Conservation (phyloP, 2,113 vertebrate species). For the Perca schrenkii region DNA sequence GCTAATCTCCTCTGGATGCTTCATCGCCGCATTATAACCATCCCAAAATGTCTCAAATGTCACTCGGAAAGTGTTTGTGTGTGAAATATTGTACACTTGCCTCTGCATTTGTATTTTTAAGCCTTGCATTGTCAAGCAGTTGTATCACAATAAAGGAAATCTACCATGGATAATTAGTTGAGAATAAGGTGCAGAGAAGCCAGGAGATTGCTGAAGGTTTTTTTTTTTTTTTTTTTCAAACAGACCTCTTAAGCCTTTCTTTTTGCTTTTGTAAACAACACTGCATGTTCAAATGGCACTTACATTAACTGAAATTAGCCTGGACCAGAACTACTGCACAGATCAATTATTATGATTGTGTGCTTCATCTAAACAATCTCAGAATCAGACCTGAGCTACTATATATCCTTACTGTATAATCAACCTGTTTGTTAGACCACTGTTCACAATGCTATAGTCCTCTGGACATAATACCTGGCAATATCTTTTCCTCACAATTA, state of each 20-base stretch:
- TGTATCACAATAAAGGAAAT: slow-evolving; percentile 78
- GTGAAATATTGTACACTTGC: slow-evolving; percentile 38
- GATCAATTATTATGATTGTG: slow-evolving; percentile 35
- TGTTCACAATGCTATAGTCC: slow-evolving; percentile 5
- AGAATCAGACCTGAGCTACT: background rate
- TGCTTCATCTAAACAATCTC: slow-evolving; percentile 35
- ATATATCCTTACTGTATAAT: slow-evolving; percentile 1
- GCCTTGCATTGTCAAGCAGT: slow-evolving; percentile 59
- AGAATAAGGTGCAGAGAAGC: slow-evolving; percentile 71
- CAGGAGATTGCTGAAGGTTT: slow-evolving; percentile 66
- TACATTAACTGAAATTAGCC: slow-evolving; percentile 32
- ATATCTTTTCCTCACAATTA: slow-evolving; percentile 48
- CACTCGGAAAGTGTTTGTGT: slow-evolving; percentile 56
- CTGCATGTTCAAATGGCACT: slow-evolving; percentile 39
- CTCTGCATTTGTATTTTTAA: slow-evolving; percentile 65
- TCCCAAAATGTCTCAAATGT: slow-evolving; percentile 74
- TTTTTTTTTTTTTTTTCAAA: slow-evolving; percentile 22
- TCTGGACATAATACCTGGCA: slow-evolving; percentile 14
- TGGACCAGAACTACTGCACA: background rate
- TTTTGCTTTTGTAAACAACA: slow-evolving; percentile 58
- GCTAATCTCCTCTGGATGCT: slow-evolving; percentile 74
- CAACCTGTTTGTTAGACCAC: background rate
- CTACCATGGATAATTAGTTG: slow-evolving; percentile 75
- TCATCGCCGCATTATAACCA: slow-evolving; percentile 62
- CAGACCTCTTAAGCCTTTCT: slow-evolving; percentile 54